Conservation (phyloP, 2,888 invertebrate genomes). For the Hydraecia micacea region DNA sequence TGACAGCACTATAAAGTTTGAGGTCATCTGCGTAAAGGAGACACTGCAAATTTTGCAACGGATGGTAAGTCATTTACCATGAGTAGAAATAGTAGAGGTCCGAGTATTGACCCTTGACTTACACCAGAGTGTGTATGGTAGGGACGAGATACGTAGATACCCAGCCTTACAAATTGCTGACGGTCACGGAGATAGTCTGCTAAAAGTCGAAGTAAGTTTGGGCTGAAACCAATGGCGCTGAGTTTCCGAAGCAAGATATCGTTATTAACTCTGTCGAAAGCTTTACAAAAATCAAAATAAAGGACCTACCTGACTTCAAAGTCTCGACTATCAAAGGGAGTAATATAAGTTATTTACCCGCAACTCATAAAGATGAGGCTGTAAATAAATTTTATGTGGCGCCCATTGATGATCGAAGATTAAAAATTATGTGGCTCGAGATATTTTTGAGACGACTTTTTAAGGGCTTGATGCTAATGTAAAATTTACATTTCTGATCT, state of each 20-base stretch:
- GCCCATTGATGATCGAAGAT: conserved; percentile 58
- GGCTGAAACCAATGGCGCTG: too few species aligned
- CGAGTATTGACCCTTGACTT: too few species aligned
- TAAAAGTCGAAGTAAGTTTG: too few species aligned
- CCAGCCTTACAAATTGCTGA: too few species aligned
- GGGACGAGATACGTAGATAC: too few species aligned
- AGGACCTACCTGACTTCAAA: conserved; percentile 32
- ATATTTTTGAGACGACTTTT: conserved; percentile 33
- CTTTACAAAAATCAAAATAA: too few species aligned
- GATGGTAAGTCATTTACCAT: too few species aligned
- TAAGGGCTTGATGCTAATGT: conserved; percentile 29
- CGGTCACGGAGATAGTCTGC: too few species aligned
- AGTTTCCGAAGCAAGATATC: too few species aligned
- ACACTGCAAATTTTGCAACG: not conserved
- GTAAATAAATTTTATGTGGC: conserved; percentile 58
- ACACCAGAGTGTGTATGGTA: too few species aligned
- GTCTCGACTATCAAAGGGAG: conserved; percentile 44
- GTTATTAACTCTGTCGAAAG: too few species aligned
- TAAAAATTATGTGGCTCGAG: conserved; percentile 54
- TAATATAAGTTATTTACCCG: conserved; percentile 61
- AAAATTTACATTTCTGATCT: conserved; percentile 43
- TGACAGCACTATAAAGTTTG: not conserved
- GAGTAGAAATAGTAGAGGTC: too few species aligned
- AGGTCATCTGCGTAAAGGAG: not conserved
- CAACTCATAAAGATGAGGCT: conserved; percentile 52